Base-by-base conservation (phyloP, 2,888 invertebrate species). In the Euzophera pinguis region DNA sequence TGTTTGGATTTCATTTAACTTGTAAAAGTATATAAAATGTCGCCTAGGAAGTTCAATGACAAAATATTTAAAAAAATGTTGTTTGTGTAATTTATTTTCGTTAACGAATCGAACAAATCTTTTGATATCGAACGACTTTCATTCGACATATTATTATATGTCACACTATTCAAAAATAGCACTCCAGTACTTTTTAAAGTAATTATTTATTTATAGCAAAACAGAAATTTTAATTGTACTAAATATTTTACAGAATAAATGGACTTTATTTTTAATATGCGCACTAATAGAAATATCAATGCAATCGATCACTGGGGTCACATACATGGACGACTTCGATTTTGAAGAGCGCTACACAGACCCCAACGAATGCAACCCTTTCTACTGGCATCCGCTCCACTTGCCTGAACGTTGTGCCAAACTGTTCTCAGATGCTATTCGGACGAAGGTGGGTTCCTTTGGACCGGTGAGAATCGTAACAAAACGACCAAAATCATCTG, bases 331-430 rank as follows among this genome's bases (percentile, higher is more conserved):
- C 17, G 34, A 84, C 50, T 81, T 82, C 42, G 78, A 84, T 57
- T 84, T 87, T 38, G 80, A 81, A 53, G 65, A 78, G 35, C 69
- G 83, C 53, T 86, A 83, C 57, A 69, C 71, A 53, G 64, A 85
- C 38, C 61, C 74, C 5, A 64, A 81, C 48, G 84, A 86, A 64
- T 88, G 88, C 54, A 78, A 88, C 55, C 87, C 88, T 0, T 66
- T 82, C 37, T 74, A 84, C 59, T 88, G 82, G 81, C 81, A 88
- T 55, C 89, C 88, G 0, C 61, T 89, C 8, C 87, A 86, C 65
- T 58, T 88, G 43, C 87, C 88, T 0, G 75, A 77, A 29, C 60
- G 80, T 42, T 88, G 87, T 57, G 66, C 72, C 1, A 60, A 76
- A 48, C 71, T 82, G 63, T 87, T 74, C 48, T 78, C 77, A 53